A percentile compares a stretch with the other conserved stretches of the same genome.
These are phyloP conservation scores for Cryptus armator DNA, from an alignment of 2,888 invertebrate species.

Conservation along the genomic window DNA sequence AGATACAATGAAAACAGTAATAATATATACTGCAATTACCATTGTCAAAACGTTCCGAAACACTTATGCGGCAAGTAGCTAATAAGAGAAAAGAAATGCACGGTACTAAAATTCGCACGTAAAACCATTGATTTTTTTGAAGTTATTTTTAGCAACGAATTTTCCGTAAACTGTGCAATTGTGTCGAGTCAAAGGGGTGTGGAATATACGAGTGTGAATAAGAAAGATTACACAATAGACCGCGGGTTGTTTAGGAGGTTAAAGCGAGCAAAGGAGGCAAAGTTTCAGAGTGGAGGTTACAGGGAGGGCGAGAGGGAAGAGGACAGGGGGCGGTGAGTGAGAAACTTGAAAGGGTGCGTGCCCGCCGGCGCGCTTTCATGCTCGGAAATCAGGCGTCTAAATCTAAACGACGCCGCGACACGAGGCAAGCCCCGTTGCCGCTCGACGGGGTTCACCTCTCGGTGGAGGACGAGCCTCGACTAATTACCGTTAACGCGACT, in stretches of 20 bases:
- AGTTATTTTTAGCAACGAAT: not conserved
- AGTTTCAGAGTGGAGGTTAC: slow-evolving; percentile 33
- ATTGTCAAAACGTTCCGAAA: not conserved
- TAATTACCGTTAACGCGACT: slow-evolving; percentile 82
- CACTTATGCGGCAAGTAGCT: not conserved
- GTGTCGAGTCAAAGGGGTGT: not conserved
- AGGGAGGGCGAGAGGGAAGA: slow-evolving; percentile 5
- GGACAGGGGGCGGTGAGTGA: slow-evolving; percentile 40
- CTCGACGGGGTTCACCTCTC: slow-evolving; percentile 42
- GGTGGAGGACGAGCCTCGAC: slow-evolving; percentile 73
- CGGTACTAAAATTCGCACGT: too few relatives aligned
- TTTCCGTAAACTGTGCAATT: not conserved
- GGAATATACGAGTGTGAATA: slow-evolving; percentile 35
- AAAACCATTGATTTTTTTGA: not conserved
- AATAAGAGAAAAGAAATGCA: not conserved
- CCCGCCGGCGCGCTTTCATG: slow-evolving; percentile 77
- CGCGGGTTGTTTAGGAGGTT: not conserved
- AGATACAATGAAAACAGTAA: too few relatives aligned
- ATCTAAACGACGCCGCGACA: slow-evolving; percentile 81
- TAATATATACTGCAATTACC: too few relatives aligned
- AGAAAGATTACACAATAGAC: slow-evolving; percentile 13
- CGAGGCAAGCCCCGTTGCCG: slow-evolving; percentile 65
- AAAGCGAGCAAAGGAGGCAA: slow-evolving; percentile 36
- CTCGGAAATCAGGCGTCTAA: slow-evolving; percentile 81
- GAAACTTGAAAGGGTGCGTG: slow-evolving; percentile 71